Evolutionary conservation across 1,140 invertebrate species (phyloP), one percentile per base, ranked within the genome.

Genomic region (Papilio glaucus): DNA sequence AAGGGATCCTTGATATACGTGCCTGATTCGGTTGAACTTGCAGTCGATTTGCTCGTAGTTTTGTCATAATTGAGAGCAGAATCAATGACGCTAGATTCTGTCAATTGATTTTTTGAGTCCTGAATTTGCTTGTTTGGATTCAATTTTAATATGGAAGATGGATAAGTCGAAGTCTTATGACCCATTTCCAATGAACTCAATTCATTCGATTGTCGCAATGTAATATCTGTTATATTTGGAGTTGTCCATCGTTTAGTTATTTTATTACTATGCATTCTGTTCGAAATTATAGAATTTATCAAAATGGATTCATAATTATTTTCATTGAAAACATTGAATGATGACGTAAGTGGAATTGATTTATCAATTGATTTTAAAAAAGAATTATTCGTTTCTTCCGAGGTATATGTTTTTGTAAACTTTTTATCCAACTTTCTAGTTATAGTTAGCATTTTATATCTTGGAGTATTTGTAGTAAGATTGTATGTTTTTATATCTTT

Each of bases 281-380:
- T 26, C 49, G 49, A 4, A 57, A 9, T 57, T 9, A 57, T 3
- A 24, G 49, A 57, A 26, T 57, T 57, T 21, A 26, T 57, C 21
- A 57, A 24, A 12, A 57, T 10, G 12, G 49, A 57, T 57, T 12
- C 49, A 10, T 57, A 57, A 57, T 57, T 57, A 57, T 24, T 21
- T 57, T 24, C 49, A 12, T 57, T 26, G 1, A 57, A 21, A 12
- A 24, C 21, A 12, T 24, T 57, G 21, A 57, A 9, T 12, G 49
- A 21, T 57, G 49, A 12, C 8, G 49, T 24, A 6, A 6, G 49
- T 10, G 21, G 18, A 10, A 53, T 24, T 53, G 49, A 33, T 6
- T 33, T 33, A 33, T 33, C 6, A 33, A 33, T 33, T 33, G 6
- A 53, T 53, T 53, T 53, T 24, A 53, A 24, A 21, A 24, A 53